A percentile compares a stretch with the other conserved stretches of the same genome.
These are phyloP conservation scores for Austrofundulus limnaeus DNA, from an alignment of 2,113 vertebrate genomes.

Conservation along the genomic window DNA sequence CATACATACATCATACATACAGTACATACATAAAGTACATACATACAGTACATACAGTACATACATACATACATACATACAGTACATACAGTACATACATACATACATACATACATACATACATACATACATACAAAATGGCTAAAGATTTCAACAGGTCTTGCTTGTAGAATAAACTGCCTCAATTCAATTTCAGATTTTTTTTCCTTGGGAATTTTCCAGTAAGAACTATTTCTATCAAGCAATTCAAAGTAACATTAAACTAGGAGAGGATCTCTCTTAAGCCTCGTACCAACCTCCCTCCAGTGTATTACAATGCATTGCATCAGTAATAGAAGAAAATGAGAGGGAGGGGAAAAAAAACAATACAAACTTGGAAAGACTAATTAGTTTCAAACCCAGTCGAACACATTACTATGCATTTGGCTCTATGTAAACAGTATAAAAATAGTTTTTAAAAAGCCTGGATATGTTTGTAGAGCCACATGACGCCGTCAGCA, in stretches of 20 bases:
- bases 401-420: constrained; percentile 41
- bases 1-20: too few relatives aligned
- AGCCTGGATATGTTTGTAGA: constrained; percentile 21
- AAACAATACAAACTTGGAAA: constrained; percentile 38
- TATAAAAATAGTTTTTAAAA: constrained; percentile 3
- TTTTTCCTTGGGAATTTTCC: not conserved
- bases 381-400: constrained; percentile 34
- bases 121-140: too few relatives aligned
- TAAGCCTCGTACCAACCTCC: constrained; percentile 13
- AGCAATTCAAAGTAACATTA: constrained; percentile 11
- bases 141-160: not conserved
- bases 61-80: too few relatives aligned
- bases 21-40: too few relatives aligned
- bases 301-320: constrained; percentile 32
- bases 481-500: constrained; percentile 9
- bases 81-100: too few relatives aligned
- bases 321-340: constrained; percentile 56
- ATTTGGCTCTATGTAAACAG: constrained; percentile 11
- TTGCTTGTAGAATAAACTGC: not conserved
- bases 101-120: too few relatives aligned
- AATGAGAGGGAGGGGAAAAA: not conserved
- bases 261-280: constrained; percentile 20
- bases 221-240: not conserved
- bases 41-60: too few relatives aligned
- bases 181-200: not conserved